These are phyloP conservation scores for Sericinus montela DNA, from an alignment of 2,888 invertebrate genomes.

Conservation along the genomic window DNA sequence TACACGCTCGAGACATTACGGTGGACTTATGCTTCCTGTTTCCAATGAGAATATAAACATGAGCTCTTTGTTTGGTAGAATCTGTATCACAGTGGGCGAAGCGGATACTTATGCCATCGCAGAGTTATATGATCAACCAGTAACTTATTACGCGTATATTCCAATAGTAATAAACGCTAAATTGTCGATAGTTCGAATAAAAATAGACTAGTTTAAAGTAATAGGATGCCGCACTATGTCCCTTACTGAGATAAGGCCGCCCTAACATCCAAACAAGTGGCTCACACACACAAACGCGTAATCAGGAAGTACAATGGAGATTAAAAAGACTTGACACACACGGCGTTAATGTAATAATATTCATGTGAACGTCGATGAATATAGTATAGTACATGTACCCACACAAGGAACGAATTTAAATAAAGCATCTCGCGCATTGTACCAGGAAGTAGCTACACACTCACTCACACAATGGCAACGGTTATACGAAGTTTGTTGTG, in stretches of 20 bases:
- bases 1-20: slow-evolving; percentile 62
- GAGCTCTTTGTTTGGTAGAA: slow-evolving; percentile 28
- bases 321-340: slow-evolving; percentile 68
- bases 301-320: slow-evolving; percentile 79
- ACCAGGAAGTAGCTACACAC: slow-evolving; percentile 76
- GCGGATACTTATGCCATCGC: slow-evolving; percentile 20
- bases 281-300: slow-evolving; percentile 63
- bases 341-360: slow-evolving; percentile 70
- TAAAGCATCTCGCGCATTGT: slow-evolving; percentile 73
- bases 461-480: slow-evolving; percentile 58
- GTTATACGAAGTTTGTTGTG: slow-evolving; percentile 54
- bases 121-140: slow-evolving; percentile 3
- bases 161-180: neutral
- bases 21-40: slow-evolving; percentile 73
- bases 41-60: slow-evolving; percentile 72
- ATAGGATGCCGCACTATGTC: slow-evolving; percentile 78
- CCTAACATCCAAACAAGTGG: slow-evolving; percentile 78
- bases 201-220: slow-evolving; percentile 47
- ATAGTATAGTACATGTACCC: slow-evolving; percentile 73
- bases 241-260: slow-evolving; percentile 75
- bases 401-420: slow-evolving; percentile 72
- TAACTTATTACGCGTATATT: slow-evolving; percentile 1
- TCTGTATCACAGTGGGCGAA: slow-evolving; percentile 18
- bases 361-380: slow-evolving; percentile 63
- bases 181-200: slow-evolving; percentile 43